Base-by-base conservation (phyloP, 2,888 invertebrate genomes). In the Lithophane ornitopus region DNA sequence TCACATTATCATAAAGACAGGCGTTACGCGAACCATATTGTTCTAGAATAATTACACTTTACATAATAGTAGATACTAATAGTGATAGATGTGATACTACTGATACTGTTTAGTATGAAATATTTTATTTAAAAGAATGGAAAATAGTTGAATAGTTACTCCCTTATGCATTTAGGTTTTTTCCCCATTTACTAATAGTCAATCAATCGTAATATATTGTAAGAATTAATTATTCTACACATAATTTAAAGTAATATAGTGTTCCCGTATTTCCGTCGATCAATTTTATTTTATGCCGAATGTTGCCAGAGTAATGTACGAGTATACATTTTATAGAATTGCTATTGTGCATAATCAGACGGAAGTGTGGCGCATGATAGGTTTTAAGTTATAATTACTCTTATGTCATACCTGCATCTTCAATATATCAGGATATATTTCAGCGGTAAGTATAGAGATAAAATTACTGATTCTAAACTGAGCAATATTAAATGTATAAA, bases 101-200 rank as follows among this genome's bases (percentile, higher is more conserved):
- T 78, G 80, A 85, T 88, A 88, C 87, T 82, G 62, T 84, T 92
- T 93, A 92, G 90, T 92, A 92, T 87, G 90, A 88, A 89, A 91
- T 92, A 90, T 90, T 89, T 82, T 80, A 89, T 92, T 92, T 90
- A 89, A 91, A 90, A 89, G 83, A 92, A 93, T 92, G 89, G 90
- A 91, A 91, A 89, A 91, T 92, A 92, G 89, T 89, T 90, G 73
- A 90, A 91, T 92, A 93, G 90, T 90, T 87, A 89, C 90, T 91
- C 92, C 93, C 86, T 90, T 87, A 82, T 92, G 95, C 95, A 95
- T 95, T 95, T 95, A 95, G 94, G 90, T 92, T 92, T 91, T 92
- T 90, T 70, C 90, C 89, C 90, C 84, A 82, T 85, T 90, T 87
- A 89, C 84, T 88, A 85, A 89, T 92, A 92, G 91, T 91, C 88